Conservation (phyloP, 2,113 vertebrate species). For the Hippocampus abdominalis region DNA sequence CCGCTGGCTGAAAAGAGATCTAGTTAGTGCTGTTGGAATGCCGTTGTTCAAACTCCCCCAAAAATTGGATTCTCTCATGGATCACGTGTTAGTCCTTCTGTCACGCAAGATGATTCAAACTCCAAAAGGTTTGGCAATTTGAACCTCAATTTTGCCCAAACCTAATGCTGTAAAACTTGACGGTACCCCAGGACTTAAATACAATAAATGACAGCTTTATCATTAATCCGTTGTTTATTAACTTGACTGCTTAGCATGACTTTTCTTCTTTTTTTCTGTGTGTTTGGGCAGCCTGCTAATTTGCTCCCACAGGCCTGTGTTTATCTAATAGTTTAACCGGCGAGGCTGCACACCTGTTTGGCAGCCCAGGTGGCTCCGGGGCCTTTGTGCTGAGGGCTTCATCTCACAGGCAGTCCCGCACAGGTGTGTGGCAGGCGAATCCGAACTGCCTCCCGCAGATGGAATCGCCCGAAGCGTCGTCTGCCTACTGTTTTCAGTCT, state of each 20-base stretch:
- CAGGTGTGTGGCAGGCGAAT: slow-evolving; percentile 72
- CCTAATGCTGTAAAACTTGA: not conserved
- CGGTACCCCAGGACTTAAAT: not conserved
- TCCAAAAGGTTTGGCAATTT: too few relatives aligned
- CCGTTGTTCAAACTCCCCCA: not conserved
- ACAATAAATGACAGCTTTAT: not conserved
- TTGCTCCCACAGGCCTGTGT: slow-evolving; percentile 70
- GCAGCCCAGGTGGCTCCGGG: slow-evolving; percentile 66
- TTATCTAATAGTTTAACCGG: slow-evolving; percentile 77
- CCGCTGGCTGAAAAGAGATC: not conserved
- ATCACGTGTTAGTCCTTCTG: too few relatives aligned
- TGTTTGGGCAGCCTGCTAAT: slow-evolving; percentile 63
- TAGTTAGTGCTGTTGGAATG: not conserved
- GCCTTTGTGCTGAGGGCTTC: slow-evolving; percentile 58
- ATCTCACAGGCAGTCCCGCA: slow-evolving; percentile 66
- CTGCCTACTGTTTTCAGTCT: slow-evolving; percentile 45
- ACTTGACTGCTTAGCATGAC: slow-evolving; percentile 53
- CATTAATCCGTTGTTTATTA: slow-evolving; percentile 6
- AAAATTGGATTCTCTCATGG: not conserved
- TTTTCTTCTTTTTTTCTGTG: slow-evolving; percentile 55
- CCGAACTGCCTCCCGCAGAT: slow-evolving; percentile 67
- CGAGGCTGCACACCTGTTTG: slow-evolving; percentile 70
- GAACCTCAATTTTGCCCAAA: not conserved
- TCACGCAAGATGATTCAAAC: too few relatives aligned
- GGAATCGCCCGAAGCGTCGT: slow-evolving; percentile 59